Evolutionary conservation across 1,140 invertebrate species (phyloP).

Genomic region (Calliopsis andreniformis): DNA sequence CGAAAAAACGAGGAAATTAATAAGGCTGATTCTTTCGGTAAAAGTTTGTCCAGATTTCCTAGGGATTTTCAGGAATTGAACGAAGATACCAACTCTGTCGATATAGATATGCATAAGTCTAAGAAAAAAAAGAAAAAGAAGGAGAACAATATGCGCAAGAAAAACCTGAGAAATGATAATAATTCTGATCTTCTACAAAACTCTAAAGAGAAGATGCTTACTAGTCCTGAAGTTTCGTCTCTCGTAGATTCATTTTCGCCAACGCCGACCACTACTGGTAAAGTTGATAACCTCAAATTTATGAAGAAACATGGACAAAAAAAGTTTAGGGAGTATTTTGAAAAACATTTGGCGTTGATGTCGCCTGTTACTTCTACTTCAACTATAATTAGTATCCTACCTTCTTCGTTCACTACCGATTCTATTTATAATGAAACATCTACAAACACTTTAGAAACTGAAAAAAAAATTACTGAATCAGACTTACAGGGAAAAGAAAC

Average conservation of each 20-base stretch:
- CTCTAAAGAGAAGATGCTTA: no score
- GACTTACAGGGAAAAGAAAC: no score
- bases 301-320: no score
- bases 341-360: background rate
- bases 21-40: no score
- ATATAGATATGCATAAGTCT: accelerated
- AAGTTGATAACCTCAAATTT: no score
- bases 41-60: no score
- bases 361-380: background rate
- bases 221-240: background rate
- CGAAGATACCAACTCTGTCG: background rate
- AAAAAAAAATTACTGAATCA: no score
- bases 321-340: background rate
- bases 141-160: background rate
- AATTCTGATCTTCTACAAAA: no score
- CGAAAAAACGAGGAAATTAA: no score
- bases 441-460: no score
- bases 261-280: background rate
- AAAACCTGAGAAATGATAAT: no score
- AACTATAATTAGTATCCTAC: background rate
- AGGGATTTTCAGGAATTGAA: background rate
- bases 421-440: background rate
- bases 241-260: background rate
- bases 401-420: background rate
- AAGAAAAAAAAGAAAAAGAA: background rate